Conservation (phyloP, 2,888 invertebrate genomes). For the Cerastis rubricosa region DNA sequence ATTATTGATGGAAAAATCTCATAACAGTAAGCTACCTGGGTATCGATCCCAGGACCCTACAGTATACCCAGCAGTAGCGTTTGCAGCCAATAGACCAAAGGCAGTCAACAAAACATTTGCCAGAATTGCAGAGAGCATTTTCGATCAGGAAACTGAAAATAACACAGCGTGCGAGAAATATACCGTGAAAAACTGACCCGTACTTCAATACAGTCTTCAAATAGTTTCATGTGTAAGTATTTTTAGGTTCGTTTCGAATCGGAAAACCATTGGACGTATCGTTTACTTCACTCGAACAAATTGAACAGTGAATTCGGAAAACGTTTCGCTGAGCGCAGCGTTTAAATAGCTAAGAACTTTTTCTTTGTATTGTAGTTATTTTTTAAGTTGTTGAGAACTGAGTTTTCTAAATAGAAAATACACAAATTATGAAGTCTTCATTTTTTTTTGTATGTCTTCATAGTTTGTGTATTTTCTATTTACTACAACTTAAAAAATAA, state of each 20-base stretch:
- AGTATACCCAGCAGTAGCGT: neutral
- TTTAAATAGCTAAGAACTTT: neutral
- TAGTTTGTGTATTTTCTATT: no score
- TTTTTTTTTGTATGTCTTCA: no score
- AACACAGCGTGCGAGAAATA: neutral
- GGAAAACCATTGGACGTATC: conserved; percentile 43
- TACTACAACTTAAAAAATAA: no score
- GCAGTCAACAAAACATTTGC: neutral
- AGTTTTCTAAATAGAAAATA: neutral
- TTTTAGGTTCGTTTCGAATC: conserved; percentile 33
- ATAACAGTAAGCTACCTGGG: neutral
- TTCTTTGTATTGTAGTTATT: conserved; percentile 3
- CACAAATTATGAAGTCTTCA: no score
- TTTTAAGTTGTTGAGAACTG: neutral
- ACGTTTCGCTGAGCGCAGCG: conserved; percentile 24
- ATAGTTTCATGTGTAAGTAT: conserved; percentile 36
- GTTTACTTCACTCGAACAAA: conserved; percentile 43
- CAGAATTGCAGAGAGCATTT: no score
- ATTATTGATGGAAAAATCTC: neutral
- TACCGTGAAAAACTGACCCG: conserved; percentile 15
- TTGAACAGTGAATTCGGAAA: conserved; percentile 45
- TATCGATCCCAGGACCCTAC: neutral
- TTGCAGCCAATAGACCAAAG: neutral
- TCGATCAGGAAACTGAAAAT: neutral
- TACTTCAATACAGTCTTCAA: conserved; percentile 13